Conservation (phyloP, 2,888 invertebrate genomes). For the Himalopsyche japonica region DNA sequence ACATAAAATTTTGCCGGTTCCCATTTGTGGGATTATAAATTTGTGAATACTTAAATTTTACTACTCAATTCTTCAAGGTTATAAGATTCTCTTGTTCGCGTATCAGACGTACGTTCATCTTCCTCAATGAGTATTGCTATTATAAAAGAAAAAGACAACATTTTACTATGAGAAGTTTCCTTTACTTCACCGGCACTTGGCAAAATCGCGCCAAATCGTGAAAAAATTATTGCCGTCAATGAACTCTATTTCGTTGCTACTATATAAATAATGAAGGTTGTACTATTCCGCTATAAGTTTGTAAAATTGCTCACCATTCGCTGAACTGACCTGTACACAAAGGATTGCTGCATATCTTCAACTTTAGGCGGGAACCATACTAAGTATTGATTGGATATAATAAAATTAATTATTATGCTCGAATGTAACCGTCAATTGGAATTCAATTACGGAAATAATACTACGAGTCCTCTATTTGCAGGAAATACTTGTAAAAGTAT, state of each 20-base stretch:
- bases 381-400: neutral
- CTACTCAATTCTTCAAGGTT: constrained; percentile 4
- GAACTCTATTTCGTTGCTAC: neutral
- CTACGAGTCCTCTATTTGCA: too few relatives aligned
- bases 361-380: neutral
- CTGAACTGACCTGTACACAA: neutral
- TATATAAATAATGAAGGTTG: neutral
- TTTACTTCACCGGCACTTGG: neutral
- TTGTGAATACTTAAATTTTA: neutral
- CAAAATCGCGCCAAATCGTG: constrained; percentile 17
- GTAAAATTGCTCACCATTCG: neutral
- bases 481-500: too few relatives aligned
- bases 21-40: neutral
- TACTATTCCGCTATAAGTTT: neutral
- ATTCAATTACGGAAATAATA: too few relatives aligned
- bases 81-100: neutral
- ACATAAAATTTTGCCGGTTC: neutral
- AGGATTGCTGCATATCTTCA: neutral
- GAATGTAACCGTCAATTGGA: too few relatives aligned
- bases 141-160: neutral
- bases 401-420: neutral
- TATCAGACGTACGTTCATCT: neutral
- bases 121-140: neutral
- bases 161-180: neutral
- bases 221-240: constrained; percentile 14